phyloP scores from a whole-genome alignment of 2,113 vertebrate genomes.

The Excalfactoria chinensis region DNA sequence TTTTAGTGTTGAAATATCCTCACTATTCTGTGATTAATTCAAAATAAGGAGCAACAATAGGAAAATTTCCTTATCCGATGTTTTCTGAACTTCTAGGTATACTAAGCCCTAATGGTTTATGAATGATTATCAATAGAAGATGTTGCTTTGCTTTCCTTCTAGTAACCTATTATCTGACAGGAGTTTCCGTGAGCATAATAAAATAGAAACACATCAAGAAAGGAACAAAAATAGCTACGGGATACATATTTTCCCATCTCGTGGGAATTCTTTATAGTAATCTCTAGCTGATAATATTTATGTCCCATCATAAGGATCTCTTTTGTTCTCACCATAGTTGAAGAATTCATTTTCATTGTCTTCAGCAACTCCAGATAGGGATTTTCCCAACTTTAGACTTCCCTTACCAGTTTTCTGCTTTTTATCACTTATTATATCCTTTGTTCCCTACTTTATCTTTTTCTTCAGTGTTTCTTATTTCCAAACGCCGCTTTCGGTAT shows the following conservation, averaged over 20 bases:
- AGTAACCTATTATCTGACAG: neutral
- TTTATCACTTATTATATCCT: neutral
- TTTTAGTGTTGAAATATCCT: neutral
- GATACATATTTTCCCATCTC: neutral
- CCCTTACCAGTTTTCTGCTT: neutral
- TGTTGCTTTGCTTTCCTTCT: neutral
- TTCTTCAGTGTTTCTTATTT: neutral
- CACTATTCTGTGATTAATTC: neutral
- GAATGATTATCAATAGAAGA: neutral
- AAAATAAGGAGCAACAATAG: neutral
- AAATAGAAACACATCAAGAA: neutral
- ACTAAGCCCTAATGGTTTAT: neutral
- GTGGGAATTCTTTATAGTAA: neutral
- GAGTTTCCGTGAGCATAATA: neutral
- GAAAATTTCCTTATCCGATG: neutral
- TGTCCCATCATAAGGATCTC: neutral
- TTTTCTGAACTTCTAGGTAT: neutral
- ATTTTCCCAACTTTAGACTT: neutral
- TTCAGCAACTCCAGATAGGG: neutral
- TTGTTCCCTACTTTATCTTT: neutral
- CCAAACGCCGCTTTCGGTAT: neutral
- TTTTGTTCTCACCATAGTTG: neutral
- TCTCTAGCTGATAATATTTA: neutral
- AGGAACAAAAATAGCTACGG: neutral
- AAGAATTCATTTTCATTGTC: neutral